Base-by-base conservation (phyloP, 2,113 vertebrate species). In the Malurus melanocephalus region DNA sequence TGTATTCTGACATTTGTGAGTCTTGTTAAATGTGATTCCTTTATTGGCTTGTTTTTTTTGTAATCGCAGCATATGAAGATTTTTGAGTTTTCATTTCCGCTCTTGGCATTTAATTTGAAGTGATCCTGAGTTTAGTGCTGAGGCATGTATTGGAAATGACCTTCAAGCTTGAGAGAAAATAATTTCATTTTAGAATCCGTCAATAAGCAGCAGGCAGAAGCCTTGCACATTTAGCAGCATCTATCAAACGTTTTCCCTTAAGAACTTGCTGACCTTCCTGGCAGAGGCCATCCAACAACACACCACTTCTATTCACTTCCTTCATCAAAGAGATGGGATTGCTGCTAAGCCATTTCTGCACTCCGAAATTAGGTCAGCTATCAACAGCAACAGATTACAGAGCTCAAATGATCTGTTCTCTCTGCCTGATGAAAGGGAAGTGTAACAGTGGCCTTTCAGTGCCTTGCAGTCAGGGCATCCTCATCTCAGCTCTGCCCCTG, bases 131-230 rank as follows among this genome's bases (percentile, higher is more conserved):
- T 18, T 81, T 68, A 81, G 56, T 52, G 24, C 53, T 84, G 73
- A 89, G 77, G 28, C 33, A 26, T 0, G 18, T 85, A 94, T 79
- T 78, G 89, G 53, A 88, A 77, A 80, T 88, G 77, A 96, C 93
- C 95, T 97, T 96, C 88, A 95, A 93, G 89, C 69, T 48, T 45
- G 61, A 96, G 72, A 93, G 89, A 90, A 95, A 95, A 93, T 91
- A 38, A 92, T 95, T 96, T 95, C 56, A 45, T 88, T 94, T 95
- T 73, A 88, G 88, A 92, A 93, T 56, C 62, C 7, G n/a, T 96
- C 95, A 88, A 95, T 96, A 96, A 93, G 65, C 59, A 94, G 90
- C 85, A 94, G 80, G 92, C 84, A 78, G 57, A 95, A 94, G 71
- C 85, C 89, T 94, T 94, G 91, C 60, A 69, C 51, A 13, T 89